Conservation (phyloP, 1,140 invertebrate species). For the Temnothorax curvispinosus region DNA sequence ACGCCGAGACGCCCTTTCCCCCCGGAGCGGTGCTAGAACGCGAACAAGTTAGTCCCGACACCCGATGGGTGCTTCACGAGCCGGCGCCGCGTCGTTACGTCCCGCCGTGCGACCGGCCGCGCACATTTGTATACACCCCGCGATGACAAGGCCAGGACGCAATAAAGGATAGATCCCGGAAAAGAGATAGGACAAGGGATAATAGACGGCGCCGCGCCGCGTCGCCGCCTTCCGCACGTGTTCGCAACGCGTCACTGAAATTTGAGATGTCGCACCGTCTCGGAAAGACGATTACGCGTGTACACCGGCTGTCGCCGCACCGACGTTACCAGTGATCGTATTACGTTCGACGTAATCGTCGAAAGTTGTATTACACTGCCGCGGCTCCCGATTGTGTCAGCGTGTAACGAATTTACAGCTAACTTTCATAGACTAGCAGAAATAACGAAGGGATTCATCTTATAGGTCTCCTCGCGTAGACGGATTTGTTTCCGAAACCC, state of each 20-base stretch:
- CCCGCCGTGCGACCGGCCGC: not conserved
- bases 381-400: not conserved
- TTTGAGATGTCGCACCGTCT: conserved; percentile 58
- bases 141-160: conserved; percentile 21
- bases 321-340: conserved; percentile 66
- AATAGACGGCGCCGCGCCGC: not conserved
- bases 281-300: conserved; percentile 60
- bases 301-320: conserved; percentile 52
- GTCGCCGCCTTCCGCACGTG: not conserved
- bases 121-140: conserved; percentile 1
- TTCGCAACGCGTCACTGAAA: conserved; percentile 55
- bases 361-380: conserved; percentile 67
- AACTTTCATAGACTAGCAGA: not conserved
- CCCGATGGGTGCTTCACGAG: conserved; percentile 63
- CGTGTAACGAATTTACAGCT: not conserved
- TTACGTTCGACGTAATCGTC: conserved; percentile 67
- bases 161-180: not conserved
- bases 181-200: not conserved
- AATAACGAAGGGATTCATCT: not conserved
- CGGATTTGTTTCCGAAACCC: not conserved
- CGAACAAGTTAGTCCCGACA: conserved; percentile 66
- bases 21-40: conserved; percentile 61
- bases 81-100: conserved; percentile 41
- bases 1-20: conserved; percentile 49
- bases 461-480: not conserved